Evolutionary conservation across 2,888 invertebrate species (phyloP).

Genomic region (Lissonota sp.): DNA sequence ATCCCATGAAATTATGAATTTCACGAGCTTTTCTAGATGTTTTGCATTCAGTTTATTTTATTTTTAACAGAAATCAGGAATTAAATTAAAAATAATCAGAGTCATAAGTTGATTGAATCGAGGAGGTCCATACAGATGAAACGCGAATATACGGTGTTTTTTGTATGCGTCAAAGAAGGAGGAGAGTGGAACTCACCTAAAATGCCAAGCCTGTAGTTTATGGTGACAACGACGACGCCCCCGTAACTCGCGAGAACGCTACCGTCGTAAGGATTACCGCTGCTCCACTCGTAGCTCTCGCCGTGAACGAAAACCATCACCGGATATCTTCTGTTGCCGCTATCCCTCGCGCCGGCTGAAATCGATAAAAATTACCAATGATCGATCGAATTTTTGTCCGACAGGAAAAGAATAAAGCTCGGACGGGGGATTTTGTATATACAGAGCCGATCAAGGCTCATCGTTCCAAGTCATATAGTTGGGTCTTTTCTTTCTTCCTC

Average conservation of each 20-base stretch:
- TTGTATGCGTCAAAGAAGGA: not conserved
- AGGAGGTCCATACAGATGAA: not conserved
- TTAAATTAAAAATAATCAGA: too few species aligned
- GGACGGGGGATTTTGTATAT: too few species aligned
- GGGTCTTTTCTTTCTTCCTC: not conserved
- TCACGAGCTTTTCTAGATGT: too few species aligned
- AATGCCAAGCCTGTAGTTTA: slow-evolving; percentile 93
- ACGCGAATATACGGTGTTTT: slow-evolving; percentile 16
- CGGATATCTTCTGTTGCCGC: slow-evolving; percentile 88
- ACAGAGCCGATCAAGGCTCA: not conserved
- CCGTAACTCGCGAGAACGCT: slow-evolving; percentile 97
- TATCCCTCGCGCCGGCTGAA: slow-evolving; percentile 74
- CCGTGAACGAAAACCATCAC: slow-evolving; percentile 98
- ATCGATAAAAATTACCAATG: slow-evolving; percentile 74
- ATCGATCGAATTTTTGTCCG: slow-evolving; percentile 69
- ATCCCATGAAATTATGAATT: too few species aligned
- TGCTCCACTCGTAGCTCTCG: slow-evolving; percentile 98
- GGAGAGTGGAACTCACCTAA: slow-evolving; percentile 87
- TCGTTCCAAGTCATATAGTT: not conserved
- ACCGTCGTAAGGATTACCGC: slow-evolving; percentile 99
- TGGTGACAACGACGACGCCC: slow-evolving; percentile 93
- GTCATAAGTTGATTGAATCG: not conserved
- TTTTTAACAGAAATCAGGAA: too few species aligned
- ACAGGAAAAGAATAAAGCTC: not conserved
- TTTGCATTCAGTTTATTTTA: too few species aligned